Conservation (phyloP, 2,888 invertebrate genomes). For the Leuctra nigra region DNA sequence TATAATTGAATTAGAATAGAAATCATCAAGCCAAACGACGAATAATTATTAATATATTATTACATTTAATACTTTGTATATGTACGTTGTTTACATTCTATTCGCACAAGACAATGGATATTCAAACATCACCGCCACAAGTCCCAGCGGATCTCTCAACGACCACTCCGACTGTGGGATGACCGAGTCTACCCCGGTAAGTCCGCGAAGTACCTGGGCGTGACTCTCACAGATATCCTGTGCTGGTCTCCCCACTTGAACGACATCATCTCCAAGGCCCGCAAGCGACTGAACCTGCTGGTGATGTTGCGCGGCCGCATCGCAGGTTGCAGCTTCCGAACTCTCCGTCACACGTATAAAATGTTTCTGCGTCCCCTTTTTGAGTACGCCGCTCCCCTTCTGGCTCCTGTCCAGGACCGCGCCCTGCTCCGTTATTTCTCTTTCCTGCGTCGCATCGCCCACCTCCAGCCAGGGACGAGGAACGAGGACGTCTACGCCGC, state of each 20-base stretch:
- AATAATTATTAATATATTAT: too few relatives aligned
- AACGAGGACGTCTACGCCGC: too few relatives aligned
- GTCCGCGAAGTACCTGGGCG: background rate
- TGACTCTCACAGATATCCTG: background rate
- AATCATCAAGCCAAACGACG: too few relatives aligned
- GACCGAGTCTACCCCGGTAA: background rate
- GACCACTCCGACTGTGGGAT: background rate
- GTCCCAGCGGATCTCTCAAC: background rate
- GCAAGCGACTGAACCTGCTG: background rate
- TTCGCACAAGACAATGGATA: too few relatives aligned
- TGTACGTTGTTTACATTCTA: too few relatives aligned
- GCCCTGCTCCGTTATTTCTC: too few relatives aligned
- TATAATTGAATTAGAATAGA: too few relatives aligned
- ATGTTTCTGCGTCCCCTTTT: background rate
- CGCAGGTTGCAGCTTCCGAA: background rate
- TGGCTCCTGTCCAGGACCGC: too few relatives aligned
- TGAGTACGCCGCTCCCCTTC: background rate
- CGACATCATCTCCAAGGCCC: background rate
- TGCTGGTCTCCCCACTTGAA: background rate
- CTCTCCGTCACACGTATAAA: background rate
- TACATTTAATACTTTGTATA: too few relatives aligned
- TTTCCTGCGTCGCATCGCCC: too few relatives aligned
- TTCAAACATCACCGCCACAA: background rate
- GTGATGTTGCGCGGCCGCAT: background rate
- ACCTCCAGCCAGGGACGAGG: too few relatives aligned